Conservation (phyloP, 2,113 vertebrate species). For the Gallinago paraguaiae region DNA sequence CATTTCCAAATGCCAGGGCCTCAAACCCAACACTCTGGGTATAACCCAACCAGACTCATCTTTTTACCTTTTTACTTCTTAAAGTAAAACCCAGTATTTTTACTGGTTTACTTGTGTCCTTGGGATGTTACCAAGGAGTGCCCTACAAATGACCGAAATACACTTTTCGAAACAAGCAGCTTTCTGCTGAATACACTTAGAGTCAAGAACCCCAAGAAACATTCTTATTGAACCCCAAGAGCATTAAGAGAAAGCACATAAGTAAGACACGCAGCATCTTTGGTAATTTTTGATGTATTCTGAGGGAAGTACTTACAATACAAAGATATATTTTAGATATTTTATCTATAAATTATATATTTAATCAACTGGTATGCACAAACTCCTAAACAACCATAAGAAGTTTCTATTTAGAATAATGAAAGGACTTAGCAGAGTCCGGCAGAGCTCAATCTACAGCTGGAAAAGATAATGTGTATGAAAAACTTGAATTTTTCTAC, state of each 20-base stretch:
- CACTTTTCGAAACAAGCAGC: not conserved
- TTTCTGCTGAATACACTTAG: not conserved
- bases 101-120: not conserved
- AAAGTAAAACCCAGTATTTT: not conserved
- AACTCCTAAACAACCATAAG: not conserved
- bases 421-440: not conserved
- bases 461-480: not conserved
- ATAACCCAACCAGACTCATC: not conserved
- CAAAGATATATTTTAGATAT: not conserved
- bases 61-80: not conserved
- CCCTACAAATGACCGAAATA: not conserved
- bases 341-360: not conserved
- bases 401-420: not conserved
- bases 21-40: not conserved
- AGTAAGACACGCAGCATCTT: not conserved
- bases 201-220: not conserved
- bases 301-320: not conserved
- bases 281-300: not conserved
- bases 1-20: not conserved
- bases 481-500: not conserved
- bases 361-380: not conserved
- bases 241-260: not conserved
- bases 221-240: not conserved
- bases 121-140: not conserved
- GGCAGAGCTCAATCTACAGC: not conserved